Base-by-base conservation (phyloP, 2,888 invertebrate species). In the Bugulina stolonifera region DNA sequence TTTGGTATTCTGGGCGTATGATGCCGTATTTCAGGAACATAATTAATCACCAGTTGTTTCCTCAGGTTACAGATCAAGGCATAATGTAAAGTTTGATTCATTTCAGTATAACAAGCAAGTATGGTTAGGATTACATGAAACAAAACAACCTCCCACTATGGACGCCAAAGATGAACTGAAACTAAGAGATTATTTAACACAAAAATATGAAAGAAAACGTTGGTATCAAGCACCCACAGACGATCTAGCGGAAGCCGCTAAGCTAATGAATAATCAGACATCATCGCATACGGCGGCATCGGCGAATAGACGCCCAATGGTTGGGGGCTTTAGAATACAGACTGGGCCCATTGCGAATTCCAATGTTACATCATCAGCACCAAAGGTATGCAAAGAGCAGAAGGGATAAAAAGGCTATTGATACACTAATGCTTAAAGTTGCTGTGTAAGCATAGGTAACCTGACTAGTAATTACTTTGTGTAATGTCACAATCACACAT, bases 151-250 rank as follows among this genome's bases (percentile, higher is more conserved):
- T 70, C 74, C 77, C 1, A 89, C 90, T 74, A 84, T 83, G 14
- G 91, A 91, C 81, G 89, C 90, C 76, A 90, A 90, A 79, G 94
- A 94, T 81, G 94, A 94, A 85, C 92, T 93, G 85, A 90, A 91
- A 84, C 91, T 95, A 80, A 91, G 91, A 83, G 94, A 95, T 85
- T 90, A 94, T 80, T 93, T 96, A 93, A 89, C 91, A 72, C 91
- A 94, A 81, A 97, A 96, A 86, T 97, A 97, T 83, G 97, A 98
- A 85, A 89, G 91, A 81, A 94, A 94, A 83, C 89, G 93, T 82
- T 88, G 86, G 85, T 87, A 87, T 77, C 84, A 87, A 35, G 86
- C 86, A 54, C 87, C 87, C 1, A 82, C 84, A 27, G 84, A 85
- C 43, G 78, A 82, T 22, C 80, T 84, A 76, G 81, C 81, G 72